Conservation (phyloP, 2,113 vertebrate species). For the Menura novaehollandiae region DNA sequence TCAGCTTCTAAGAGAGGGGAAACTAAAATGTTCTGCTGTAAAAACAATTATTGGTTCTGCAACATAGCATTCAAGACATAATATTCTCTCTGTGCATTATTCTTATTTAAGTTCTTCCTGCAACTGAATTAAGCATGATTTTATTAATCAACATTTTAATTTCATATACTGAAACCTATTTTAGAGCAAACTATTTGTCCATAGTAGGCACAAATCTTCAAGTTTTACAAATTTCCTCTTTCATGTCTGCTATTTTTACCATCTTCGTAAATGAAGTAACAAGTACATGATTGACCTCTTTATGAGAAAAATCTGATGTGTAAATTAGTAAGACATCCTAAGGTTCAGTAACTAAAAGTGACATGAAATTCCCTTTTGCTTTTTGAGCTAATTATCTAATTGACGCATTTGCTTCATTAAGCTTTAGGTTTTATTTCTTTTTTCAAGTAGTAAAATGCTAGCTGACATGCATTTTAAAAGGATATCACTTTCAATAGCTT, state of each 20-base stretch:
- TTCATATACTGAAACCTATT: background rate
- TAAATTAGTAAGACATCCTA: background rate
- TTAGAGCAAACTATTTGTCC: background rate
- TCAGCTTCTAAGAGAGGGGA: background rate
- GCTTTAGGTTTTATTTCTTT: background rate
- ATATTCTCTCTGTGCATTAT: background rate
- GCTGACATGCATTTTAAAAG: background rate
- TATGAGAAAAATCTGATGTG: background rate
- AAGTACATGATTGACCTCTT: background rate
- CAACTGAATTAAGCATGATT: background rate
- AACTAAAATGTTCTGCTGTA: background rate
- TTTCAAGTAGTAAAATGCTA: background rate
- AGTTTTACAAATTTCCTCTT: background rate
- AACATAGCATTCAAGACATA: background rate
- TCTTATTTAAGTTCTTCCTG: background rate
- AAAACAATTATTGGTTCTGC: background rate
- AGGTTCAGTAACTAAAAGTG: constrained; percentile 23
- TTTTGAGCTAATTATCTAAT: constrained; percentile 47
- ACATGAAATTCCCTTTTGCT: constrained; percentile 29
- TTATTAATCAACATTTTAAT: background rate
- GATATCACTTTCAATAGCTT: background rate
- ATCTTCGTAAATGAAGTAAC: background rate
- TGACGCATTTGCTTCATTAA: constrained; percentile 38
- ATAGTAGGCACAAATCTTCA: background rate
- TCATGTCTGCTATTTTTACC: background rate